These are phyloP conservation scores for Chrysochloris asiatica DNA, from an alignment of 2,113 vertebrate genomes.

Conservation along the genomic window DNA sequence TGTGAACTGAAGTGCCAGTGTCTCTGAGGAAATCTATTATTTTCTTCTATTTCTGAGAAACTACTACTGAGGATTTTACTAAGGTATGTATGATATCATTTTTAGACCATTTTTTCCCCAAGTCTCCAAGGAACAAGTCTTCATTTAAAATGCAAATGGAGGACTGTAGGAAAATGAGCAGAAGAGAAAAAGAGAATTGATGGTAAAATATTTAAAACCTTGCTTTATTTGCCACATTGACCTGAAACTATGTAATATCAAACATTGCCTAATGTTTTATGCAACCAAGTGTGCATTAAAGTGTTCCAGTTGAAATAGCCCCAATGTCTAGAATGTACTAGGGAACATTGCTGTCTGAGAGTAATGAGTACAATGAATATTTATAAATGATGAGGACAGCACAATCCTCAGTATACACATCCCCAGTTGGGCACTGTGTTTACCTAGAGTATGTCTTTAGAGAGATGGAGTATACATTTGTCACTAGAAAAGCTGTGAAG, in stretches of 20 bases:
- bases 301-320: slow-evolving; percentile 50
- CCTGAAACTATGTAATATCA: slow-evolving; percentile 31
- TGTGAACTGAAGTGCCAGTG: slow-evolving; percentile 26
- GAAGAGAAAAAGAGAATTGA: background rate
- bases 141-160: slow-evolving; percentile 52
- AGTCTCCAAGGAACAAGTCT: slow-evolving; percentile 21
- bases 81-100: slow-evolving; percentile 24
- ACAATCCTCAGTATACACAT: background rate
- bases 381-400: background rate
- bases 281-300: background rate
- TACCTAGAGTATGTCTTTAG: background rate
- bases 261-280: slow-evolving; percentile 10
- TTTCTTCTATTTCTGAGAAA: slow-evolving; percentile 57
- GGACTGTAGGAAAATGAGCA: background rate
- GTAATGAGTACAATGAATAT: background rate
- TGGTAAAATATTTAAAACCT: slow-evolving; percentile 64
- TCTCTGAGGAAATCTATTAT: slow-evolving; percentile 57
- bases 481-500: background rate
- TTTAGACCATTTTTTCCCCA: slow-evolving; percentile 49
- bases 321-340: slow-evolving; percentile 6
- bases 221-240: slow-evolving; percentile 27
- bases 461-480: background rate
- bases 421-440: background rate
- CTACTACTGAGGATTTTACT: slow-evolving; percentile 47
- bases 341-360: background rate